Base-by-base conservation (phyloP, 1,140 invertebrate species). In the Halesus radiatus region DNA sequence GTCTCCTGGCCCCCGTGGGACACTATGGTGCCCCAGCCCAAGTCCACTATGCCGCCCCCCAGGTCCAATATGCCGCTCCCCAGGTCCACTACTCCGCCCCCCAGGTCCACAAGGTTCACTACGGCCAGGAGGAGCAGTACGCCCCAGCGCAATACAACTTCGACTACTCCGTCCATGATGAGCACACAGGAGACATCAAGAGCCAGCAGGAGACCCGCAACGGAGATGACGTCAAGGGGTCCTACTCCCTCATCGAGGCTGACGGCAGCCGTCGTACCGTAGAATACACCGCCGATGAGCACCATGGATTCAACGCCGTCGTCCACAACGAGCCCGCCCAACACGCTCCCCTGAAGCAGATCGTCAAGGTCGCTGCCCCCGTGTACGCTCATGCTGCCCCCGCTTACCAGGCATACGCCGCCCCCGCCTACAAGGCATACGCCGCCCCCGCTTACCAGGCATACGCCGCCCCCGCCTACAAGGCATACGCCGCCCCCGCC, bases 201-300 rank as follows among this genome's bases (percentile, higher is more conserved):
- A 88, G 89, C 60, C 92, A 92, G 82, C 87, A 88, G 58, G 92
- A 93, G 86, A 82, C 87, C 15, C 90, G 92, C 52, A 89, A 92
- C 83, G 92, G 92, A 26, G 90, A 92, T 79, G 87, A 89, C 50
- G 92, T 93, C n/a, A 88, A 90, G 73, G 92, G 92, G 52, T 86
- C 88, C 53, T 93, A 93, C 86, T 91, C 90, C 64, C 86, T 93
- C 23, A 86, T 92, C 76, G 91, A 93, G 84, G 90, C 92, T n/a
- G 92, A 95, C 84, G 93, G 94, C 53, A 93, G 91, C 83, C 89
- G 91, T 83, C 91, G 94, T 80, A 92, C 93, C 81, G 94, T 94
- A 64, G 92, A 94, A 53, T 95, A 95, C 87, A 93, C 92, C 45
- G 93, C 94, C 73, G 93, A 94, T 84, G 91, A 93, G 23, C 90